These are phyloP conservation scores for Microplitis manilae DNA, from an alignment of 2,888 invertebrate genomes.

Conservation along the genomic window DNA sequence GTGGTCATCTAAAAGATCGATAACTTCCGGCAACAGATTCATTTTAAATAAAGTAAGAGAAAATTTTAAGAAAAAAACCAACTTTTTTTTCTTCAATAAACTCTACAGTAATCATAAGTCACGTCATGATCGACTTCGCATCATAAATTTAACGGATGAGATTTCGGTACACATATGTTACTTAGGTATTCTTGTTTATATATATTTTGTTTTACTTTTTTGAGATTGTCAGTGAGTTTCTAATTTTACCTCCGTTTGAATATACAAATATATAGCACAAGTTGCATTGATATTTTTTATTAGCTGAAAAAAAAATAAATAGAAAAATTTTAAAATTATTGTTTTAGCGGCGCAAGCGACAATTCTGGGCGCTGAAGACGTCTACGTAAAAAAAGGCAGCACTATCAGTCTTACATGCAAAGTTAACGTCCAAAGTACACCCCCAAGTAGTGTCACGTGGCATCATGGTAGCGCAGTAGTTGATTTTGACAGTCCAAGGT, in stretches of 20 bases:
- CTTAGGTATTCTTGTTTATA: too few species aligned
- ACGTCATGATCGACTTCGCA: background rate
- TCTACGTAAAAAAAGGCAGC: slow-evolving; percentile 91
- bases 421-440: slow-evolving; percentile 88
- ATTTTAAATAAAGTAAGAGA: background rate
- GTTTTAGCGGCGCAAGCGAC: slow-evolving; percentile 88
- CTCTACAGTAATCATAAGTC: background rate
- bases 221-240: too few species aligned
- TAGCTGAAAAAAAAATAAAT: too few species aligned
- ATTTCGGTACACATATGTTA: too few species aligned
- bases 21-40: slow-evolving; percentile 37
- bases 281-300: too few species aligned
- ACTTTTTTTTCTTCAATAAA: background rate
- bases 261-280: background rate
- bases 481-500: slow-evolving; percentile 79
- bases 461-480: slow-evolving; percentile 87
- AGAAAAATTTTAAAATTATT: slow-evolving; percentile 48
- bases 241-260: background rate
- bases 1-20: slow-evolving; percentile 43
- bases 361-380: slow-evolving; percentile 88
- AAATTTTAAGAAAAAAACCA: background rate
- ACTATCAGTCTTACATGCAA: slow-evolving; percentile 91
- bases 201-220: too few species aligned
- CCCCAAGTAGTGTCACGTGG: slow-evolving; percentile 84
- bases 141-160: too few species aligned